Evolutionary conservation across 2,888 invertebrate species (phyloP).

Genomic region (Dynastes tityus): DNA sequence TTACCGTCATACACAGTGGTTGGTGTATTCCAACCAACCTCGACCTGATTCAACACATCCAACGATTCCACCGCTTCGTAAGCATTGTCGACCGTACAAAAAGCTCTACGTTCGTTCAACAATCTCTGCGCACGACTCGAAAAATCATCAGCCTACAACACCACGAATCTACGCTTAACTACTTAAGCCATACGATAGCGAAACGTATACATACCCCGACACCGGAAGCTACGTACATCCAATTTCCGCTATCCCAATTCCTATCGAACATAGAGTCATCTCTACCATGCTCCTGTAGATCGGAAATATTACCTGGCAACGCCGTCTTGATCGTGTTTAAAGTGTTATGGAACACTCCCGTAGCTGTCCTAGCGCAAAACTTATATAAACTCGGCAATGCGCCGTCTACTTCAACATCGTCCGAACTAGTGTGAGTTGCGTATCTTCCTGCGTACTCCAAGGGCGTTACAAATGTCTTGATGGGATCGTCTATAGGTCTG

Average conservation of each 20-base stretch:
- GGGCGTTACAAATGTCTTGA: conserved; percentile 55
- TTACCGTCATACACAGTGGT: conserved; percentile 57
- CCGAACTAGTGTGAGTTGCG: conserved; percentile 52
- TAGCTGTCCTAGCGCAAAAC: conserved; percentile 83
- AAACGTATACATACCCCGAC: conserved; percentile 24
- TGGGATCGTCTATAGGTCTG: conserved; percentile 57
- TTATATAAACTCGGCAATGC: conserved; percentile 72
- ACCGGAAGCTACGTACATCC: conserved; percentile 67
- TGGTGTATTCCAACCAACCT: conserved; percentile 43
- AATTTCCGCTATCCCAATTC: conserved; percentile 68
- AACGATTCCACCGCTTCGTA: conserved; percentile 77
- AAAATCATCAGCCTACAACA: conserved; percentile 68
- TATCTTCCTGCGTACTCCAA: conserved; percentile 52
- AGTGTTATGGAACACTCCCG: conserved; percentile 80
- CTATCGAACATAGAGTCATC: conserved; percentile 53
- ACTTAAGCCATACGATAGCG: neutral
- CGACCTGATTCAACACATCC: conserved; percentile 64
- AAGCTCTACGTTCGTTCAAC: conserved; percentile 74
- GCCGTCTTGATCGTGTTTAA: conserved; percentile 84
- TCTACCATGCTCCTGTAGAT: conserved; percentile 65
- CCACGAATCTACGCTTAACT: neutral
- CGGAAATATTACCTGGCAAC: conserved; percentile 73
- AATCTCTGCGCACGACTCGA: conserved; percentile 72
- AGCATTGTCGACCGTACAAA: conserved; percentile 75
- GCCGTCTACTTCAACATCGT: conserved; percentile 65